Evolutionary conservation across 2,888 invertebrate species (phyloP).

Genomic region (Oxystoma pomonae): DNA sequence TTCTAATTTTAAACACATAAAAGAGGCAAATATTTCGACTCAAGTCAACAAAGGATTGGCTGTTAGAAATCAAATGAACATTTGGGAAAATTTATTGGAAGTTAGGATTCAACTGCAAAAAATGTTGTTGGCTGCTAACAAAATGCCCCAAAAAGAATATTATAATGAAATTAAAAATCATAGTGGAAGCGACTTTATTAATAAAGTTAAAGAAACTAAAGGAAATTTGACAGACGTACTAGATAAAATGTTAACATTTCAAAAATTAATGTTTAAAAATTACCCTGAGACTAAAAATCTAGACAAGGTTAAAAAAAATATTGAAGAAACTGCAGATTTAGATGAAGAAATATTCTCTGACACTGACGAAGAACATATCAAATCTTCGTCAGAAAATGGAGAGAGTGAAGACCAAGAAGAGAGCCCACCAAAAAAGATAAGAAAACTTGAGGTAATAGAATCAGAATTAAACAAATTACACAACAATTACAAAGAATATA

Average conservation of each 20-base stretch:
- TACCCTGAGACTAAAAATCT: constrained; percentile 67
- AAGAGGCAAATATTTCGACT: constrained; percentile 52
- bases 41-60: constrained; percentile 63
- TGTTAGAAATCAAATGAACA: constrained; percentile 64
- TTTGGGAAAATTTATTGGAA: constrained; percentile 86
- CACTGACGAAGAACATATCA: constrained; percentile 45
- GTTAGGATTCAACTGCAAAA: constrained; percentile 85
- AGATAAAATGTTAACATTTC: constrained; percentile 60
- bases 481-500: constrained; percentile 59
- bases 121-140: constrained; percentile 69
- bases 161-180: constrained; percentile 48
- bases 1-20: constrained; percentile 54
- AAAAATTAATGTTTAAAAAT: constrained; percentile 56
- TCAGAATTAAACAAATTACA: constrained; percentile 55
- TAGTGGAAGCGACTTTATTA: constrained; percentile 49
- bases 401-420: constrained; percentile 36
- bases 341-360: constrained; percentile 67
- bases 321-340: constrained; percentile 47
- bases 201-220: constrained; percentile 52
- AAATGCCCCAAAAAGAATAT: constrained; percentile 64
- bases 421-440: constrained; percentile 46
- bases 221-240: constrained; percentile 57
- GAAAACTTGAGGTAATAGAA: constrained; percentile 58
- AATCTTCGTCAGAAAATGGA: constrained; percentile 33
- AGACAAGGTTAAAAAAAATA: constrained; percentile 25